Conservation (phyloP, 2,797 vertebrate species). For the Etheostoma nigrum region DNA sequence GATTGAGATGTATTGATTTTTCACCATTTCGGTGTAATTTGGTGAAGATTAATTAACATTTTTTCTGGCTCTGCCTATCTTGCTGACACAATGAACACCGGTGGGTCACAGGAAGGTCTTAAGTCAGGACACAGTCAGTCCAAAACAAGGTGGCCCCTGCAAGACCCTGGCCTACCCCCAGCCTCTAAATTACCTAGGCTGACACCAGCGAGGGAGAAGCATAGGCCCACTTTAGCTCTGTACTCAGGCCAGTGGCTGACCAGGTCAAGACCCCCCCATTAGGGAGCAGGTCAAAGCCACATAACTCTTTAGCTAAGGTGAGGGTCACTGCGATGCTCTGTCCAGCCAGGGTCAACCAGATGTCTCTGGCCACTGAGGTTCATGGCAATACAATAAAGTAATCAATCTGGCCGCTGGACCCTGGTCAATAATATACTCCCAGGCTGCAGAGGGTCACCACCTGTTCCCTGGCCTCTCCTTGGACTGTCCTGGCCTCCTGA, state of each 20-base stretch:
- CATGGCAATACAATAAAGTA: slow-evolving; percentile 89
- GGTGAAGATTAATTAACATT: slow-evolving; percentile 80
- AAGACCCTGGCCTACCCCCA: slow-evolving; percentile 63
- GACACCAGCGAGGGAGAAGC: slow-evolving; percentile 67
- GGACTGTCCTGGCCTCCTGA: slow-evolving; percentile 80
- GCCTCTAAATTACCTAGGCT: slow-evolving; percentile 83
- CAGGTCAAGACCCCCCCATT: slow-evolving; percentile 82
- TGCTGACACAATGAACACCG: slow-evolving; percentile 76
- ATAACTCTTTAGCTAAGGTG: slow-evolving; percentile 87
- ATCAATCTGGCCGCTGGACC: slow-evolving; percentile 83
- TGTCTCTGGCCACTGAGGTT: slow-evolving; percentile 85
- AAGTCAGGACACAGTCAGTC: slow-evolving; percentile 66
- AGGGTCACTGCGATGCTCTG: slow-evolving; percentile 82
- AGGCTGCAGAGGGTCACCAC: slow-evolving; percentile 83
- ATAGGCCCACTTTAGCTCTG: slow-evolving; percentile 66
- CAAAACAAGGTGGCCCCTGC: slow-evolving; percentile 58
- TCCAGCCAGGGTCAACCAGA: slow-evolving; percentile 82
- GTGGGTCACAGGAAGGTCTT: slow-evolving; percentile 71
- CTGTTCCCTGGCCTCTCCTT: slow-evolving; percentile 85
- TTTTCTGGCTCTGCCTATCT: slow-evolving; percentile 47
- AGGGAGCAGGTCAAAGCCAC: slow-evolving; percentile 86
- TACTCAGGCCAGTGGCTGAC: slow-evolving; percentile 68
- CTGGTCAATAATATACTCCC: slow-evolving; percentile 87
- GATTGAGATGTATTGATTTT: slow-evolving; percentile 69
- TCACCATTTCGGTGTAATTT: slow-evolving; percentile 72